These are phyloP conservation scores for Hypothenemus hampei DNA, from an alignment of 1,140 invertebrate species.

Conservation along the genomic window DNA sequence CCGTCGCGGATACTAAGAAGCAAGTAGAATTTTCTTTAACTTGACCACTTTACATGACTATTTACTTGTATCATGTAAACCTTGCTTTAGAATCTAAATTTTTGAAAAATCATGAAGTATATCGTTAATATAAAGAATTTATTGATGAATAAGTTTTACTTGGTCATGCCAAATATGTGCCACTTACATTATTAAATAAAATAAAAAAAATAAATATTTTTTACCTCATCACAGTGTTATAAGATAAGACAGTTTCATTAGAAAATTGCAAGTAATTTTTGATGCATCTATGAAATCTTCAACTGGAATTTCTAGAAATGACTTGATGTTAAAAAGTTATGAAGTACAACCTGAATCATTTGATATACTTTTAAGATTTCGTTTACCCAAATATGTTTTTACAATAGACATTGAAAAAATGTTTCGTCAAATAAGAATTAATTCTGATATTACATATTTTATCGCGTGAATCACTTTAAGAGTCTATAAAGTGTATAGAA, in stretches of 20 bases:
- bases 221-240: background rate
- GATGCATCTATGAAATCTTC: conserved; percentile 38
- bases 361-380: conserved; percentile 41
- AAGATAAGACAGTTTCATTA: no score
- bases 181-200: background rate
- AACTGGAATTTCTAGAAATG: conserved; percentile 38
- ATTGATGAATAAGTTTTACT: background rate
- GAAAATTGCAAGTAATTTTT: no score
- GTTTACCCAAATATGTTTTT: conserved; percentile 36
- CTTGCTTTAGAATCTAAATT: background rate
- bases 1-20: no score
- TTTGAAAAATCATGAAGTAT: background rate
- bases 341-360: conserved; percentile 43
- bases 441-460: conserved; percentile 41
- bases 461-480: conserved; percentile 35
- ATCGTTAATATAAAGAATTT: background rate
- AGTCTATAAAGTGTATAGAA: conserved; percentile 35
- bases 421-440: conserved; percentile 42
- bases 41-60: no score
- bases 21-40: no score
- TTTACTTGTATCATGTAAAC: no score
- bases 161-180: background rate
- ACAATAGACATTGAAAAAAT: conserved; percentile 44
- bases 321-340: conserved; percentile 37
- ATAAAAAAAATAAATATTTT: background rate